Percentiles rank a stretch among this genome's conserved stretches.
phyloP scores from a whole-genome alignment of 2,888 invertebrate species.

The Caradrina clavipalpis region DNA sequence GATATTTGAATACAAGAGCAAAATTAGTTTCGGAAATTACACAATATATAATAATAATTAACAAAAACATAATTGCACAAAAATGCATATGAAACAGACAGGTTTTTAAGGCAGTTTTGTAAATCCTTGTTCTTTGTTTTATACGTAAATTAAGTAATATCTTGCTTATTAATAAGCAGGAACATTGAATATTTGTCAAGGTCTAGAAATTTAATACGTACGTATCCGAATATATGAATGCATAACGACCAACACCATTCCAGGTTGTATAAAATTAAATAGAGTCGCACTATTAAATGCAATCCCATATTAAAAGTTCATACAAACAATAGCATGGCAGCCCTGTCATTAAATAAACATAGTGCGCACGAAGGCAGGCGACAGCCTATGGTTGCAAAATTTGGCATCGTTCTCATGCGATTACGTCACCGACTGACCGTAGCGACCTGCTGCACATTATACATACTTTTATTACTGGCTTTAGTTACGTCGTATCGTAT shows the following conservation, averaged over 20 bases:
- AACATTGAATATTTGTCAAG: constrained; percentile 16
- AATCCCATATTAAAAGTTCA: background rate
- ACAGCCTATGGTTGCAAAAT: constrained; percentile 54
- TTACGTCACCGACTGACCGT: constrained; percentile 50
- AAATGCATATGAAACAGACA: background rate
- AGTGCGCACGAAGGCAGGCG: constrained; percentile 20
- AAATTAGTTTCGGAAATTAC: constrained; percentile 2
- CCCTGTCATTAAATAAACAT: constrained; percentile 36
- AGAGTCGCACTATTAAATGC: too few species aligned
- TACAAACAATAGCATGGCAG: constrained; percentile 13
- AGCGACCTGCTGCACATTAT: constrained; percentile 44
- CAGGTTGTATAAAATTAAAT: too few species aligned
- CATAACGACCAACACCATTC: background rate
- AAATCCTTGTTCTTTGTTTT: background rate
- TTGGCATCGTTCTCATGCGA: constrained; percentile 48
- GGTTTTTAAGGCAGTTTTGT: background rate
- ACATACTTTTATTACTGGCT: constrained; percentile 42
- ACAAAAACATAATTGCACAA: background rate
- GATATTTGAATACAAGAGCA: constrained; percentile 16
- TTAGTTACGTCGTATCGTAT: background rate
- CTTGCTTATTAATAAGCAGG: background rate
- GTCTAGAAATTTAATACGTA: constrained; percentile 9
- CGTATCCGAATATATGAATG: constrained; percentile 8
- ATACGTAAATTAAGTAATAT: background rate
- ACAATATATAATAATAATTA: too few species aligned